Conservation (phyloP, 2,113 vertebrate species). For the Gavialis gangeticus region DNA sequence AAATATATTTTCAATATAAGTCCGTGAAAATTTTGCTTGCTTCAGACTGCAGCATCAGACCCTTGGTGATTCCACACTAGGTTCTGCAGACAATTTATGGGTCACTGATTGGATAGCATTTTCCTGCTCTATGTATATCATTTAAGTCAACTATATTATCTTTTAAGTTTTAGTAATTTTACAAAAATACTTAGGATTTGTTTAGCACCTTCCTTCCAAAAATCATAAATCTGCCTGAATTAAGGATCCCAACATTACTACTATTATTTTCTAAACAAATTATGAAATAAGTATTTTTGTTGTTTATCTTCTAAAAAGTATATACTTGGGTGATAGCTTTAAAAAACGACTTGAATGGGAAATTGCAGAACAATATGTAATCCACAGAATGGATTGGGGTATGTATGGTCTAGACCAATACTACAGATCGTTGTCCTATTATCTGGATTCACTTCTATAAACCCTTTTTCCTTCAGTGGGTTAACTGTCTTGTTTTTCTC, state of each 20-base stretch:
- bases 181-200: neutral
- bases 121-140: neutral
- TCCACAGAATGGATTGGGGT: too few relatives aligned
- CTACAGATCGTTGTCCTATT: too few relatives aligned
- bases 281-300: neutral
- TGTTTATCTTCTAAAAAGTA: neutral
- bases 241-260: neutral
- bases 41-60: neutral
- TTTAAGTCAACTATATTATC: neutral
- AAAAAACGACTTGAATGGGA: too few relatives aligned
- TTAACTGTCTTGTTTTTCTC: too few relatives aligned
- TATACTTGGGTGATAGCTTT: too few relatives aligned
- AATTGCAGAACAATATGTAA: too few relatives aligned
- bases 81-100: neutral
- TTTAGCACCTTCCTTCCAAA: neutral
- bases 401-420: too few relatives aligned
- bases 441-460: too few relatives aligned
- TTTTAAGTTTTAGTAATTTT: neutral
- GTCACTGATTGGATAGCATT: neutral
- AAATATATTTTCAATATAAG: neutral
- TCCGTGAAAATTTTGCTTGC: neutral
- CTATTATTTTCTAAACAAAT: neutral
- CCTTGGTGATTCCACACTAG: neutral
- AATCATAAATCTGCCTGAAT: neutral
- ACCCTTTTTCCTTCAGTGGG: too few relatives aligned